Evolutionary conservation across 2,888 invertebrate genomes (phyloP).

Genomic region (Galerucella nymphaeae): DNA sequence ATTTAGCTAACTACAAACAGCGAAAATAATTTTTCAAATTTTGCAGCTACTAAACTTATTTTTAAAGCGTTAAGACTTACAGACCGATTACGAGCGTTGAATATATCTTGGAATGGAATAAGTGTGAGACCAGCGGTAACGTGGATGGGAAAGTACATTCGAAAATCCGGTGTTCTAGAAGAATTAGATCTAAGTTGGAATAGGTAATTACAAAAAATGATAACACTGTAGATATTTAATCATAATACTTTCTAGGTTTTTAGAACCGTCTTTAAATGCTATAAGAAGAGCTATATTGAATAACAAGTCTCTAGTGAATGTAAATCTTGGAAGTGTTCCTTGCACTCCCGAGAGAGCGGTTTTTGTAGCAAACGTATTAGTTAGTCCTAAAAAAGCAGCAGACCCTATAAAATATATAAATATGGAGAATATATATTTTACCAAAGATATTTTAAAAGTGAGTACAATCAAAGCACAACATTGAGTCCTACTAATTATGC

Average conservation of each 20-base stretch:
- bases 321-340: conserved; percentile 68
- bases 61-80: conserved; percentile 60
- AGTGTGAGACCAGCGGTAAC: conserved; percentile 55
- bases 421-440: conserved; percentile 66
- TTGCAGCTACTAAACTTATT: conserved; percentile 60
- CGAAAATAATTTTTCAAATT: not conserved
- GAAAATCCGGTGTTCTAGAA: conserved; percentile 51
- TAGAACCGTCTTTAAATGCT: conserved; percentile 43
- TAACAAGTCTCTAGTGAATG: conserved; percentile 62
- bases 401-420: conserved; percentile 63
- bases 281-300: conserved; percentile 64
- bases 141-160: conserved; percentile 55
- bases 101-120: conserved; percentile 68
- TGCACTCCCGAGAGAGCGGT: conserved; percentile 65
- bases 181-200: conserved; percentile 62
- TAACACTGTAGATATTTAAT: not conserved
- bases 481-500: not conserved
- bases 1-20: not conserved
- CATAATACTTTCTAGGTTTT: not conserved
- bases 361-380: conserved; percentile 61
- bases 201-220: conserved; percentile 50
- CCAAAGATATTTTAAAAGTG: conserved; percentile 63
- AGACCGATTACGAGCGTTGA: conserved; percentile 57
- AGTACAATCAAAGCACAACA: conserved; percentile 17
- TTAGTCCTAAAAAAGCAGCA: conserved; percentile 52